phyloP scores from a whole-genome alignment of 2,797 vertebrate genomes.

The Melopsittacus undulatus region DNA sequence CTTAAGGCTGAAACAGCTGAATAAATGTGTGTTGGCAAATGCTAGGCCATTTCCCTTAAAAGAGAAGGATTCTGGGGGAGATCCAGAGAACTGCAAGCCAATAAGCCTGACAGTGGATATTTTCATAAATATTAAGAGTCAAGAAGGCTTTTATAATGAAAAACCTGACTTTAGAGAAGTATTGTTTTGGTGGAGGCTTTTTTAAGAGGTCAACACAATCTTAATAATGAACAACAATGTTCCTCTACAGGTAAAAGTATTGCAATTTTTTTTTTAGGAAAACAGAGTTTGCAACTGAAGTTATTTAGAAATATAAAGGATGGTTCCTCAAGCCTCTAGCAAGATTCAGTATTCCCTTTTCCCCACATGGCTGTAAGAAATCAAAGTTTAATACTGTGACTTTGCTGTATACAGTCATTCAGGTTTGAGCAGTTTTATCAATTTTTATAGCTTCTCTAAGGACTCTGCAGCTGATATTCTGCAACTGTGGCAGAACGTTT shows the following conservation, averaged over 20 bases:
- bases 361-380: not conserved
- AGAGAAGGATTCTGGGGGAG: not conserved
- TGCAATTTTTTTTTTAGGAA: not conserved
- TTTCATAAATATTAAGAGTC: not conserved
- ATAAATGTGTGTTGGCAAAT: not conserved
- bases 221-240: not conserved
- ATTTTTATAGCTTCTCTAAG: not conserved
- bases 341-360: not conserved
- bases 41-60: not conserved
- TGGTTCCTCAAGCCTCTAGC: not conserved
- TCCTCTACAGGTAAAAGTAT: not conserved
- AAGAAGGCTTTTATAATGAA: not conserved
- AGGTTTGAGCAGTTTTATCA: not conserved
- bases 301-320: not conserved
- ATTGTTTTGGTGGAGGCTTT: accelerated
- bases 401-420: not conserved
- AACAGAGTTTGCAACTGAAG: not conserved
- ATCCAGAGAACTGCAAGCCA: not conserved
- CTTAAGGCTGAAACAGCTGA: not conserved
- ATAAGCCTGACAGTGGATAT: not conserved
- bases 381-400: not conserved
- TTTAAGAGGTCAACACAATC: not conserved
- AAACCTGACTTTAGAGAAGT: not conserved
- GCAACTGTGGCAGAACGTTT: not conserved
- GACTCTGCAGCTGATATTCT: not conserved